Base-by-base conservation (phyloP, 35 echinoderm and acorn worm genomes). In the Holothuria glaberrima region DNA sequence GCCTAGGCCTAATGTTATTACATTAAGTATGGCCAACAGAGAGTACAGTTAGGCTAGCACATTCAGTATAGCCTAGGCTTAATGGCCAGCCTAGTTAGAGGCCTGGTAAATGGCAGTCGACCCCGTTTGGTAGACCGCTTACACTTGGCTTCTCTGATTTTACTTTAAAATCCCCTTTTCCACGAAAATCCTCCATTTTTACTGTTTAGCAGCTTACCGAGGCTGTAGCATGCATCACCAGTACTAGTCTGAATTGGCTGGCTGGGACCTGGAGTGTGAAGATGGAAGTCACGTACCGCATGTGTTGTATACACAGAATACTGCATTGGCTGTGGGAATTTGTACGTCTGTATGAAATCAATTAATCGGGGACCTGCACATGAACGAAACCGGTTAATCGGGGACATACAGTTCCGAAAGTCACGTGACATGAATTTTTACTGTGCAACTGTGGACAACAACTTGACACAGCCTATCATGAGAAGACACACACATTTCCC, bases 391-490 rank as follows among this genome's bases (percentile, higher is more conserved):
- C n/a, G n/a, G n/a, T n/a, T n/a, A n/a, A n/a, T n/a, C n/a, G n/a
- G n/a, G n/a, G n/a, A n/a, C n/a, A n/a, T n/a, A n/a, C n/a, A n/a
- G n/a, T 22, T 12, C 12, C 20, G 63, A 21, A 12, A 25, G 63
- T 66, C 63, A 66, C 63, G 63, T 66, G 63, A 66, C 20, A 25
- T 66, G 63, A 66, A 16, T 66, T 66, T 17, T 29, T 66, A 66
- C 63, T 14, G 63, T 66, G 1, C 63, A 66, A 66, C 20, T 66
- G 20, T 21, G 63, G 63, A 66, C 63, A 25, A 6, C 7, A 9
- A 22, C 12, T 66, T n/a, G n/a, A 66, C 63, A 12, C 63, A 66
- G 63, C 21, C 63, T 29, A 25, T 66, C 0, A 66, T 66, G 63
- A 66, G 63, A 66, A 66, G 63, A 66, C 63, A 66, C 63, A 66